These are phyloP conservation scores for Xerus rutilus DNA, from an alignment of 2,797 vertebrate genomes.

Conservation along the genomic window DNA sequence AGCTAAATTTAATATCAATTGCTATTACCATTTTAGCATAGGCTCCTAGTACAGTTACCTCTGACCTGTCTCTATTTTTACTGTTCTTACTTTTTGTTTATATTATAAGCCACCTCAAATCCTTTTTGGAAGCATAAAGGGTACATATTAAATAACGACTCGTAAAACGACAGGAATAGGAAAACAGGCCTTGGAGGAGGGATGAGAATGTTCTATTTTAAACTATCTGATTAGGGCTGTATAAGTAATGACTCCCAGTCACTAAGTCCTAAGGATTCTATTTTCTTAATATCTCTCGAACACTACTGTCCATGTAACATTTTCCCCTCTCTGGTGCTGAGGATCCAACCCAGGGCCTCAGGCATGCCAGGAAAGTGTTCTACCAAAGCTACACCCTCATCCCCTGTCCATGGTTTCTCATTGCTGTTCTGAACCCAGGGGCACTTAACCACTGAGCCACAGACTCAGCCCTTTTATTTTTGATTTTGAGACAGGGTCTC, in stretches of 20 bases:
- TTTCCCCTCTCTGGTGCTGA: neutral
- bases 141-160: constrained; percentile 80
- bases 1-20: constrained; percentile 67
- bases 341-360: neutral
- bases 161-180: constrained; percentile 82
- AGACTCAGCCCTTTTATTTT: too few relatives aligned
- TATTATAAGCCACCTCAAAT: constrained; percentile 70
- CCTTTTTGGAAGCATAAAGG: constrained; percentile 72
- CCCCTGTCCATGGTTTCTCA: neutral
- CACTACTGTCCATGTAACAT: neutral
- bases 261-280: constrained; percentile 21
- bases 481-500: too few relatives aligned
- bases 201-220: constrained; percentile 81
- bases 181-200: constrained; percentile 61
- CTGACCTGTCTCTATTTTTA: constrained; percentile 78
- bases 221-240: constrained; percentile 56
- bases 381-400: neutral
- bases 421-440: too few relatives aligned
- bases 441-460: too few relatives aligned
- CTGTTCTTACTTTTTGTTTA: constrained; percentile 72
- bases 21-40: constrained; percentile 61
- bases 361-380: neutral
- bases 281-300: constrained; percentile 23
- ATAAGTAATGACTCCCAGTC: constrained; percentile 18
- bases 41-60: constrained; percentile 60